These are phyloP conservation scores for Entelurus aequoreus DNA, from an alignment of 2,113 vertebrate species.

Conservation along the genomic window DNA sequence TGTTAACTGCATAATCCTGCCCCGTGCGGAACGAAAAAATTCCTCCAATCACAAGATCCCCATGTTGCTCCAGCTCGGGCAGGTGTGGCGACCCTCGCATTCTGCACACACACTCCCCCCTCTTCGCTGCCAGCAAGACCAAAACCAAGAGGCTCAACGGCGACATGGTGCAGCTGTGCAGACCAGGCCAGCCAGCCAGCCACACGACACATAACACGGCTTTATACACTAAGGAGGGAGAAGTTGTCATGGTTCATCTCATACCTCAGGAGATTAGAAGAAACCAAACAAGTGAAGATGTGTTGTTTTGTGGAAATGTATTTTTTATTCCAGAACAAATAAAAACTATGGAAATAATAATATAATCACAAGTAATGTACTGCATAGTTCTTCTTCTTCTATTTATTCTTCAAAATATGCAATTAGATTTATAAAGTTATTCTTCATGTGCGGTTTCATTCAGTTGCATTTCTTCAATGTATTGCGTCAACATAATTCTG, in stretches of 20 bases:
- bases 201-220: background rate
- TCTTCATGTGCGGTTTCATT: too few relatives aligned
- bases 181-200: background rate
- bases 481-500: too few relatives aligned
- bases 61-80: constrained; percentile 61
- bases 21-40: constrained; percentile 74
- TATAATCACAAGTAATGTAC: too few relatives aligned
- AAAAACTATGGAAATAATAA: background rate
- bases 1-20: constrained; percentile 56
- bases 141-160: constrained; percentile 38
- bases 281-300: constrained; percentile 20
- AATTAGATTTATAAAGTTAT: too few relatives aligned
- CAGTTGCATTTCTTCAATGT: too few relatives aligned
- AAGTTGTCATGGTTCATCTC: constrained; percentile 17
- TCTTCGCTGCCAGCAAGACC: constrained; percentile 29
- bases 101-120: constrained; percentile 43
- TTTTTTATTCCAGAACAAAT: background rate
- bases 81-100: constrained; percentile 33
- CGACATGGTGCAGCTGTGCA: constrained; percentile 38
- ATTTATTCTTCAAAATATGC: too few relatives aligned
- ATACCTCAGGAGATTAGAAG: constrained; percentile 30
- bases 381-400: background rate
- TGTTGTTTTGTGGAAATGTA: background rate
- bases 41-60: constrained; percentile 69
- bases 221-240: constrained; percentile 42